Percentiles rank a stretch among this genome's conserved stretches.
Evolutionary conservation across 2,888 invertebrate species (phyloP).

Genomic region (Agapostemon virescens): DNA sequence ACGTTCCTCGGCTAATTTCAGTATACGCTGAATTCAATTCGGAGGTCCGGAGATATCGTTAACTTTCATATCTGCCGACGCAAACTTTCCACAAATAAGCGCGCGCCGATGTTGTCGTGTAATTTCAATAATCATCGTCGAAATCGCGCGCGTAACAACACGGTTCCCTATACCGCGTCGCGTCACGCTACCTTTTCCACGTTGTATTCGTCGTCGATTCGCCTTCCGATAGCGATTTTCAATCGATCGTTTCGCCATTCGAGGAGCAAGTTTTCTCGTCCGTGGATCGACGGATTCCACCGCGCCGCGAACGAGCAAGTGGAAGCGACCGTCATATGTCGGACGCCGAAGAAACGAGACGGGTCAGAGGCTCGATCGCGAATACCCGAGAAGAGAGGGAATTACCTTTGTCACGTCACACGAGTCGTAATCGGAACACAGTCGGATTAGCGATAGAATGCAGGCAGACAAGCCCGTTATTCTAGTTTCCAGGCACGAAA

Average conservation of each 20-base stretch:
- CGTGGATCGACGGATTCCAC: no score
- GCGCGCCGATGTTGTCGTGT: neutral
- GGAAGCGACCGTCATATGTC: constrained; percentile 9
- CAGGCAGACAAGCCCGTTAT: constrained; percentile 41
- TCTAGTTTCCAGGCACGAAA: constrained; percentile 64
- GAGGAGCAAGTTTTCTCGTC: no score
- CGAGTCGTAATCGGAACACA: constrained; percentile 62
- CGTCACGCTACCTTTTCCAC: neutral
- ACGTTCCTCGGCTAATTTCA: neutral
- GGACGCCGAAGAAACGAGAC: constrained; percentile 15
- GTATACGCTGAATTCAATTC: neutral
- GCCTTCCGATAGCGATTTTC: neutral
- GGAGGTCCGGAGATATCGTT: neutral
- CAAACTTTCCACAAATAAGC: neutral
- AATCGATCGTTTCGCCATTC: no score
- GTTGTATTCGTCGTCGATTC: neutral
- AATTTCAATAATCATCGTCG: constrained; percentile 7
- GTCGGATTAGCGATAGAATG: constrained; percentile 48
- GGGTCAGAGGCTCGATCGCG: neutral
- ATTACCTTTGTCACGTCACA: constrained; percentile 53
- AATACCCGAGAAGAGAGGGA: constrained; percentile 20
- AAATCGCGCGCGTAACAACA: constrained; percentile 13
- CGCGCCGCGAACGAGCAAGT: neutral
- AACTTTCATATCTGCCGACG: constrained; percentile 1
- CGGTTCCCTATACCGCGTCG: neutral